Percentiles rank a stretch among this genome's conserved stretches.
phyloP scores from a whole-genome alignment of 2,113 vertebrate species.

The Labrus mixtus region DNA sequence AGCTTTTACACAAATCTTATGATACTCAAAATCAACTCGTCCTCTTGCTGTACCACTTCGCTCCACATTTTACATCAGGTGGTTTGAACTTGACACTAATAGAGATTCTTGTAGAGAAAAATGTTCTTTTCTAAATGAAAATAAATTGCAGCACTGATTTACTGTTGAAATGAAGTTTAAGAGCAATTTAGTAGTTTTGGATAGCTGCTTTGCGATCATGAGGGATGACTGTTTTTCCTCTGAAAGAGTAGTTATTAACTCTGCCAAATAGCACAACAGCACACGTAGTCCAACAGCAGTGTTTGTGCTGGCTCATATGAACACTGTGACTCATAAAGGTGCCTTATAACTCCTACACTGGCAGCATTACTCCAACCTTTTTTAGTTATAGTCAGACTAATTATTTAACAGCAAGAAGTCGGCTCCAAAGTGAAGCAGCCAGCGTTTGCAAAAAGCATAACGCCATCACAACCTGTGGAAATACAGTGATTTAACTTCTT shows the following conservation, averaged over 20 bases:
- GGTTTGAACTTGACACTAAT: constrained; percentile 16
- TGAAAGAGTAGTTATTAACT: constrained; percentile 50
- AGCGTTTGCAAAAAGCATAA: constrained; percentile 30
- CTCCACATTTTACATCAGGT: background rate
- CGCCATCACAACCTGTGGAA: constrained; percentile 1
- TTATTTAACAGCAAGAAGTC: constrained; percentile 54
- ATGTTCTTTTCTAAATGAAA: constrained; percentile 19
- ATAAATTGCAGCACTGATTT: constrained; percentile 26
- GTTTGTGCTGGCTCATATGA: constrained; percentile 64
- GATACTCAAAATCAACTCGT: constrained; percentile 5
- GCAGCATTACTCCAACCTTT: constrained; percentile 48
- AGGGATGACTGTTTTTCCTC: constrained; percentile 63
- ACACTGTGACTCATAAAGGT: constrained; percentile 72
- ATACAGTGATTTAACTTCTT: background rate
- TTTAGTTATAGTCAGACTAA: constrained; percentile 57
- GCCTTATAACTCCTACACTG: constrained; percentile 60
- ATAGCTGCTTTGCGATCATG: constrained; percentile 58
- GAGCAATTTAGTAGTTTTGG: constrained; percentile 54
- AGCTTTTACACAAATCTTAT: background rate
- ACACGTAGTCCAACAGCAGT: constrained; percentile 54
- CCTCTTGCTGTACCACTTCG: background rate
- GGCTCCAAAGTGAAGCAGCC: constrained; percentile 8
- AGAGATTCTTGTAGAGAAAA: constrained; percentile 14
- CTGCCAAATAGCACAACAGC: constrained; percentile 67
- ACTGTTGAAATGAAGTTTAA: constrained; percentile 45